Base-by-base conservation (phyloP, 2,113 vertebrate genomes). In the Lasiurus borealis region DNA sequence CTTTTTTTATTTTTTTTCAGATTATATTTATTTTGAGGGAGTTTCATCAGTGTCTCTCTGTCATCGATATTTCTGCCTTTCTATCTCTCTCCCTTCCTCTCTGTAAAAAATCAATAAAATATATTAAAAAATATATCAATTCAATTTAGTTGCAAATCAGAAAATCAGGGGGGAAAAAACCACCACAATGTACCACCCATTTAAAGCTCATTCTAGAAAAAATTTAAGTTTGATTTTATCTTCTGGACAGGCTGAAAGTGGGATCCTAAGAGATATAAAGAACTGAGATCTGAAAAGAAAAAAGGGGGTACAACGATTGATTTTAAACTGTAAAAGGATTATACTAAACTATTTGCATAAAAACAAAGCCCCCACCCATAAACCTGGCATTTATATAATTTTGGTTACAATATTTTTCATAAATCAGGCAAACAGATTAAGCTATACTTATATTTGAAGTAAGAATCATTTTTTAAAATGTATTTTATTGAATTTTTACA, bases 181-280 rank as follows among this genome's bases (percentile, higher is more conserved):
- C 59, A 94, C 82, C 69, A 92, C 27, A 54, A 80, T 34, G 68
- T 13, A 27, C 27, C 64, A 34, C 3, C 85, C 64, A 87, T 71
- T 90, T 95, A 88, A 93, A 87, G 10, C 14, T 71, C 40, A 36
- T 96, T 85, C 40, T 40, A 72, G n/a, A 76, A 95, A 96, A 76
- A 25, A 13, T 13, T 64, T 62, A 88, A 77, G 52, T 76, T 90
- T 94, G n/a, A 6, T 87, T 97, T 96, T 5, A 86, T 84, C 31
- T 80, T 88, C 31, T 80, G 8, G 6, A 83, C 12, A 85, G 82
- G 11, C 9, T 91, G 27, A 62, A 89, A 48, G 18, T 34, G 3
- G 46, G 88, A 89, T 69, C 93, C n/a, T 57, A 90, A 93, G 54
- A 46, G 7, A 82, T n/a, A 71, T 27, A 88, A 68, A 85, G 48